Evolutionary conservation across 92 coral and sea anemone species (phyloP).

Genomic region (Umimayanthus chanpuru): DNA sequence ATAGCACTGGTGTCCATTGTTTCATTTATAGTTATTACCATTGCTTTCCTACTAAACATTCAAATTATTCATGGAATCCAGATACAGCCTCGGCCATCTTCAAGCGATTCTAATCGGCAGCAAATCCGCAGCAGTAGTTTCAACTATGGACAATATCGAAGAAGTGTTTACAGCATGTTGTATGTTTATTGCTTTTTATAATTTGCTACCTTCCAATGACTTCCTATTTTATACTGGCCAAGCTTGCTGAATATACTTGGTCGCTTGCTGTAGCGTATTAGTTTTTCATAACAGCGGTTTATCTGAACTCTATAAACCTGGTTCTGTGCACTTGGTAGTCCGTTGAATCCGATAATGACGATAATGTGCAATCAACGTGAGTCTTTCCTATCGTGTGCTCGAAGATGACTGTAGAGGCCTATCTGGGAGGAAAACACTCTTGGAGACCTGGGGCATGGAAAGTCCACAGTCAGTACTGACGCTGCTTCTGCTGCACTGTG

Average conservation of each 20-base stretch:
- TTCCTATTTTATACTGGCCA: neutral
- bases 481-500: no score
- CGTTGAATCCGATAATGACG: no score
- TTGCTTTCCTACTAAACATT: neutral
- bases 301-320: neutral
- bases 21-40: neutral
- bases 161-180: constrained; percentile 23
- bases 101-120: neutral
- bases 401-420: no score
- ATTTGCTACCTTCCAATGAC: constrained; percentile 4
- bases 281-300: neutral
- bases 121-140: neutral
- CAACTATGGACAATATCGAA: neutral
- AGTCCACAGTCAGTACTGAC: no score
- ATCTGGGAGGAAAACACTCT: no score
- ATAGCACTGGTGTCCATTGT: neutral
- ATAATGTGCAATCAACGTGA: no score
- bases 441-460: no score
- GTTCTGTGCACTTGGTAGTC: neutral
- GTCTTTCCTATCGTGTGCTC: no score
- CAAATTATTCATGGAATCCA: neutral
- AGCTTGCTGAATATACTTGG: neutral
- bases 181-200: neutral
- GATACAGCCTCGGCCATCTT: neutral
- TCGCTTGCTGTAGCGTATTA: neutral